Percentiles rank a stretch among this genome's conserved stretches.
These are phyloP conservation scores for Pristionchus entomophagus DNA, from an alignment of 2,888 invertebrate species.

Conservation along the genomic window DNA sequence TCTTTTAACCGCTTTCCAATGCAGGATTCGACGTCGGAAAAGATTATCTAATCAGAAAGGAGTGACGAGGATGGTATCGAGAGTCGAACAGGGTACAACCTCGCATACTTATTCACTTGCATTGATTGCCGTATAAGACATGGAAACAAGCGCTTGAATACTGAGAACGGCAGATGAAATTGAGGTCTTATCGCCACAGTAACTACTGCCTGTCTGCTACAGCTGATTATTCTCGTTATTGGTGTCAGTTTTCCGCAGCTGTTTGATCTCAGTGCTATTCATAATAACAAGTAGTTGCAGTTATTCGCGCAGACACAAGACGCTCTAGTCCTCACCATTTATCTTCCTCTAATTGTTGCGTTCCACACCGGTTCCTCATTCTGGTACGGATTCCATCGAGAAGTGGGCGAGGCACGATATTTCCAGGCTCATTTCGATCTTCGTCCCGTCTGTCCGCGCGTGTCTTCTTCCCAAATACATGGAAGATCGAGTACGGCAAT, in stretches of 20 bases:
- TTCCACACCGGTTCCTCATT: background rate
- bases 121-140: too few relatives aligned
- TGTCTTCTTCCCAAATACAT: background rate
- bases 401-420: background rate
- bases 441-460: background rate
- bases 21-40: too few relatives aligned
- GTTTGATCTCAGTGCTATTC: background rate
- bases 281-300: too few relatives aligned
- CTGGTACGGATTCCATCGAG: background rate
- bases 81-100: too few relatives aligned
- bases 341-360: background rate
- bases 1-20: too few relatives aligned
- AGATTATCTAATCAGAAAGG: too few relatives aligned
- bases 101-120: too few relatives aligned
- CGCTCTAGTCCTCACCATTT: background rate
- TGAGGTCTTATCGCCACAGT: background rate
- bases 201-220: background rate
- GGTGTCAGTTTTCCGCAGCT: background rate
- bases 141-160: too few relatives aligned
- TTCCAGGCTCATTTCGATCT: background rate
- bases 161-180: too few relatives aligned
- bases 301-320: background rate
- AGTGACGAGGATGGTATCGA: too few relatives aligned
- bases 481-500: too few relatives aligned
- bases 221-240: background rate